These are phyloP conservation scores for Megamerina dolium DNA, from an alignment of 2,888 invertebrate genomes.

Conservation along the genomic window DNA sequence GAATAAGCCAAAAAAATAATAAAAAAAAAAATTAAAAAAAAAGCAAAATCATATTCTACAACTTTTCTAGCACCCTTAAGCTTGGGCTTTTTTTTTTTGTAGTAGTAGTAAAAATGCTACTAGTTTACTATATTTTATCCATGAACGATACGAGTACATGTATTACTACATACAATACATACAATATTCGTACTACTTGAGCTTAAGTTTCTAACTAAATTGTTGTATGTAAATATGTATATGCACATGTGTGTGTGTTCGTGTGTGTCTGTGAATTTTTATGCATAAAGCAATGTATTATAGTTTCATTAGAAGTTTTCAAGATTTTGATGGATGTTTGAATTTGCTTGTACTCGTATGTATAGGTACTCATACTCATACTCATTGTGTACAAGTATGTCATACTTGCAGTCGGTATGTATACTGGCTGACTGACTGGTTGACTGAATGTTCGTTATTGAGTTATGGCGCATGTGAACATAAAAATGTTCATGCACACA, in stretches of 20 bases:
- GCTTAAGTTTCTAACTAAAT: constrained; percentile 31
- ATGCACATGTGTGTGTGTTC: constrained; percentile 8
- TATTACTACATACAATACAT: neutral
- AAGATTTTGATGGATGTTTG: constrained; percentile 4
- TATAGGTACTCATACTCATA: too few relatives aligned
- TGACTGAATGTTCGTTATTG: constrained; percentile 8
- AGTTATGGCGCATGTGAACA: constrained; percentile 7
- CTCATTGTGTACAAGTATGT: too few relatives aligned
- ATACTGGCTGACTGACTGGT: too few relatives aligned
- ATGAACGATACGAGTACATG: too few relatives aligned
- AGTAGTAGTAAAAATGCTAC: neutral
- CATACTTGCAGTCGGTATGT: too few relatives aligned
- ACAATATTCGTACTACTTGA: too few relatives aligned
- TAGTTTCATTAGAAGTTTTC: constrained; percentile 31
- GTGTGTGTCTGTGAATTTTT: constrained; percentile 20
- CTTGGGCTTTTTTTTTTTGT: neutral
- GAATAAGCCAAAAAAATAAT: neutral
- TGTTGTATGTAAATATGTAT: constrained; percentile 32
- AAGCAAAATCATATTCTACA: neutral
- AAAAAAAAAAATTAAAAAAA: neutral
- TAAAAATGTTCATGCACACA: constrained; percentile 3
- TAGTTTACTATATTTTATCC: too few relatives aligned
- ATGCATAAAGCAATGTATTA: constrained; percentile 17
- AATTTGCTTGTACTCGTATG: neutral
- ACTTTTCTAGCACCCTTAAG: neutral